Evolutionary conservation across 2,113 vertebrate species (phyloP).

Genomic region (Ciconia stormi): DNA sequence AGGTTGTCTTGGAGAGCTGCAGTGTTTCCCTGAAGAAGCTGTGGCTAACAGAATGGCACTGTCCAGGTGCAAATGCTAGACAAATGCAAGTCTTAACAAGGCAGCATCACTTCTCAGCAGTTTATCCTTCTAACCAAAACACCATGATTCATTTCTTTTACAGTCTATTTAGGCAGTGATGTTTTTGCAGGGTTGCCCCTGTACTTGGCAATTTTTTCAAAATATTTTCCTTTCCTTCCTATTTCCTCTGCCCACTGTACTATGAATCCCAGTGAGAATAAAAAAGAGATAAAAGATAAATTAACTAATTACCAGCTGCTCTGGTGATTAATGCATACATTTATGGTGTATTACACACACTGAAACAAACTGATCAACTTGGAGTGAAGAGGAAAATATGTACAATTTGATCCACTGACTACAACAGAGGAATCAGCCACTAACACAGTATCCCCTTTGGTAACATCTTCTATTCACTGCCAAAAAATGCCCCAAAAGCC

Average conservation of each 20-base stretch:
- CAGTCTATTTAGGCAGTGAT: neutral
- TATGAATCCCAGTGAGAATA: neutral
- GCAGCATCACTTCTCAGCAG: neutral
- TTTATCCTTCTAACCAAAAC: neutral
- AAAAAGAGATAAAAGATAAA: neutral
- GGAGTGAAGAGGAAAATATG: neutral
- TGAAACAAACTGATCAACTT: neutral
- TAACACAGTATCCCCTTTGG: neutral
- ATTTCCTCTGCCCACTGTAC: slow-evolving; percentile 4
- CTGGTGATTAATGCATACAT: slow-evolving; percentile 26
- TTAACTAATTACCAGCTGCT: slow-evolving; percentile 26
- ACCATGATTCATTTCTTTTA: slow-evolving; percentile 3
- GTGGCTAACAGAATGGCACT: neutral
- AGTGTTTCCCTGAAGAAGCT: neutral
- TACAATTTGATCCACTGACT: neutral
- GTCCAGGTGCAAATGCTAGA: neutral
- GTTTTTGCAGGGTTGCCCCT: neutral
- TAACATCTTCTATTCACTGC: neutral
- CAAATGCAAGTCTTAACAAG: neutral
- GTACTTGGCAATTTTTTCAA: neutral
- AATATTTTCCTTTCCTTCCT: slow-evolving; percentile 35
- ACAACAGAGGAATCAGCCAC: neutral
- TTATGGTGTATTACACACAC: neutral
- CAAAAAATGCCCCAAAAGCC: neutral
- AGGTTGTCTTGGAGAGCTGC: neutral